phyloP scores from a whole-genome alignment of 2,797 vertebrate species.

The Acanthis flammea region DNA sequence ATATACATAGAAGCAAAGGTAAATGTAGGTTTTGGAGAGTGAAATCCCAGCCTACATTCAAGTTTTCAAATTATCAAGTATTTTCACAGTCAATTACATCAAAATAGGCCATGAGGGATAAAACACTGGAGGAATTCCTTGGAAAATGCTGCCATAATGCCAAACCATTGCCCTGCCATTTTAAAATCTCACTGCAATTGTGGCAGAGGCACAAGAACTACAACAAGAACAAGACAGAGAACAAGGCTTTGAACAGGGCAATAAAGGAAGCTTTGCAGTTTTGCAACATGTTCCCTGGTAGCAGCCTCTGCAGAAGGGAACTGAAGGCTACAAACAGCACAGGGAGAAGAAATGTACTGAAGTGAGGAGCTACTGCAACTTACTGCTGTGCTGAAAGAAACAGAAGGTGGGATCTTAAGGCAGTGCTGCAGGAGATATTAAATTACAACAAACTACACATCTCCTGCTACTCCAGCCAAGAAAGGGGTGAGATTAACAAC shows the following conservation, averaged over 20 bases:
- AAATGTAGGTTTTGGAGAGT: background rate
- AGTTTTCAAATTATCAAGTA: background rate
- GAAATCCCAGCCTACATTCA: background rate
- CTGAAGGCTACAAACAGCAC: background rate
- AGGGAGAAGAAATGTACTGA: background rate
- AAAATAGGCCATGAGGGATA: background rate
- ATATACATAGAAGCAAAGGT: background rate
- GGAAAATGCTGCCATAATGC: background rate
- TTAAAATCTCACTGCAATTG: background rate
- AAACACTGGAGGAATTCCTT: background rate
- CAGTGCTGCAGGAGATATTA: background rate
- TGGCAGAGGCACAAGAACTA: background rate
- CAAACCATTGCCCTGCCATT: background rate
- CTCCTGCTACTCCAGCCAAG: background rate
- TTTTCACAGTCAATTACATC: background rate
- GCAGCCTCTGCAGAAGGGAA: background rate
- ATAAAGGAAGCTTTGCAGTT: background rate
- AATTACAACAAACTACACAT: background rate
- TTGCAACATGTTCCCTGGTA: background rate
- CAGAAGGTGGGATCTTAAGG: background rate
- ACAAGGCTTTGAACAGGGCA: background rate
- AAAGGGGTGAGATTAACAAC: background rate
- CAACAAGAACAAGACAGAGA: background rate
- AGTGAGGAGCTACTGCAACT: background rate
- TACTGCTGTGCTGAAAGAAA: background rate